Evolutionary conservation across 2,797 vertebrate genomes (phyloP).

Genomic region (Tragelaphus eurycerus): DNA sequence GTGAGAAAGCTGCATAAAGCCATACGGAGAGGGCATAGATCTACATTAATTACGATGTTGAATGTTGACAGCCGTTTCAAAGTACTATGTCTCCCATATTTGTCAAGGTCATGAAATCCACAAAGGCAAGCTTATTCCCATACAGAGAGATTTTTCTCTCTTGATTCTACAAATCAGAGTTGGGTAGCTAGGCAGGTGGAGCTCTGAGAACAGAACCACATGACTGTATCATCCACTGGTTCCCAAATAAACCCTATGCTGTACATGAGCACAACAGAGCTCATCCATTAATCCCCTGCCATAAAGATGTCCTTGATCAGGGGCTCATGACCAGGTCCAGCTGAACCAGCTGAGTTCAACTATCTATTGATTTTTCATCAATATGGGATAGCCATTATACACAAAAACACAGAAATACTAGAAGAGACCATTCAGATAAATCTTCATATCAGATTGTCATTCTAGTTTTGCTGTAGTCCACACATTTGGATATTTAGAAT

Average conservation of each 20-base stretch:
- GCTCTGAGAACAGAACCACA: neutral
- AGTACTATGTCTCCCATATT: neutral
- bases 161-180: neutral
- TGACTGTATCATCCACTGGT: neutral
- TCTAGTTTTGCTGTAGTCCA: neutral
- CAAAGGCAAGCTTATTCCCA: neutral
- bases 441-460: neutral
- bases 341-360: neutral
- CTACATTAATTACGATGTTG: neutral
- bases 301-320: neutral
- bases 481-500: neutral
- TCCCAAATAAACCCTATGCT: neutral
- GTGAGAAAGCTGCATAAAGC: neutral
- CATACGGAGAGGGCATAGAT: accelerated
- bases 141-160: neutral
- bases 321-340: neutral
- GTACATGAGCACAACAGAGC: neutral
- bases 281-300: neutral
- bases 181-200: neutral
- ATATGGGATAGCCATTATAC: neutral
- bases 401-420: neutral
- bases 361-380: neutral
- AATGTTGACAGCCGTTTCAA: neutral
- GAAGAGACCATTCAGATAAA: neutral
- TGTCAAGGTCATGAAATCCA: neutral